Base-by-base conservation (phyloP, 1,140 invertebrate genomes). In the Chymomyza costata region DNA sequence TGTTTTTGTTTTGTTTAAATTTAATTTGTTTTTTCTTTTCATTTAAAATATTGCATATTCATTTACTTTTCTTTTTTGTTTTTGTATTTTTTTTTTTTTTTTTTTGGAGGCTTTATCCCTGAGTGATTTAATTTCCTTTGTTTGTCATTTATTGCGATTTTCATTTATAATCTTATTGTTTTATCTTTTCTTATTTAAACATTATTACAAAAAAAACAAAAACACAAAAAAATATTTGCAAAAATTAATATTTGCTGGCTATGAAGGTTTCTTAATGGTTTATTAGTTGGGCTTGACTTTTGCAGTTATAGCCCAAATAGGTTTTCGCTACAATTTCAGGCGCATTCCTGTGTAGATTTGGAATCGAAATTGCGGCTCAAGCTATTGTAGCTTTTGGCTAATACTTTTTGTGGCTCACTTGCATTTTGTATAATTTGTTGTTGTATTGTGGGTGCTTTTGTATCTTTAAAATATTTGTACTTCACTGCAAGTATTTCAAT, bases 121-220 rank as follows among this genome's bases (percentile, higher is more conserved):
- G 73, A 80, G 73, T 80, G 73, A 80, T 80, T 80, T 80, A 80
- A 80, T 80, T 80, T 80, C 73, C 70, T 80, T 80, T 80, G 73
- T 80, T 80, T 80, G 73, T 80, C 73, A 80, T 80, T 78, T 80
- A 73, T 80, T 80, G 71, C 71, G 70, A 58, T 64, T 70, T 78
- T 76, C 55, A 48, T 80, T 80, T 73, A 80, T 80, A 56, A 71
- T 73, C 66, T 78, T 78, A 78, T 78, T 78, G 73, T 57, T 78
- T 78, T 78, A 78, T 80, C 71, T 56, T 57, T 38, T 78, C 63
- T 67, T 80, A 78, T 80, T 78, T 74, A 52, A 40, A 41, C 70
- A 64, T 50, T n/a, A n/a, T n/a, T 34, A 53, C 53, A 40, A 54
- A 34, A 41, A 58, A 70, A 50, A 49, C 31, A 34, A 47, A 60